These are phyloP conservation scores for Pentalonia nigronervosa DNA, from an alignment of 1,140 invertebrate genomes.

Conservation along the genomic window DNA sequence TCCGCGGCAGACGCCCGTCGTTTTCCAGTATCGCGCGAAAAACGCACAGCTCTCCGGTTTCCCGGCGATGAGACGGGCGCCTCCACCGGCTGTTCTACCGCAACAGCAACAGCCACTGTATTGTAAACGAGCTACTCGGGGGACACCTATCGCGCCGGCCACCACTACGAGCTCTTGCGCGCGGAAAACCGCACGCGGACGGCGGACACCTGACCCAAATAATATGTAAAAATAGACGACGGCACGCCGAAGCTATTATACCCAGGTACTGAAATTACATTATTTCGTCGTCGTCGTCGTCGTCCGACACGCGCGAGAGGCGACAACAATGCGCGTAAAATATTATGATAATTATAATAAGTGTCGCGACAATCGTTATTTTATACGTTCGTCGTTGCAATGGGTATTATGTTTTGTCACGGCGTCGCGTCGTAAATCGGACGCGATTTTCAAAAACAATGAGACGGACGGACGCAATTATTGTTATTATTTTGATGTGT, in stretches of 20 bases:
- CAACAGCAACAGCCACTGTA: neutral
- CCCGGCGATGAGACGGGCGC: too few relatives aligned
- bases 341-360: neutral
- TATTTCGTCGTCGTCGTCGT: neutral
- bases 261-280: neutral
- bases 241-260: too few relatives aligned
- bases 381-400: neutral
- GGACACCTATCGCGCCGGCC: too few relatives aligned
- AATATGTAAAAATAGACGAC: conserved; percentile 11
- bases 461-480: neutral
- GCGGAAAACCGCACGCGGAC: neutral
- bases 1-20: neutral
- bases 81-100: neutral
- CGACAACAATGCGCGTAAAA: neutral
- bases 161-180: neutral
- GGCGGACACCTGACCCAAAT: neutral
- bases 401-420: neutral
- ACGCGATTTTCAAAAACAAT: conserved; percentile 1
- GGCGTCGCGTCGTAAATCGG: neutral
- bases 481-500: neutral
- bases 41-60: neutral
- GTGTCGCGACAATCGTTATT: neutral
- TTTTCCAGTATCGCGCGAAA: neutral
- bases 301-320: neutral
- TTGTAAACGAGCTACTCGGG: neutral